Percentiles rank a stretch among this genome's conserved stretches.
Evolutionary conservation across 2,888 invertebrate species (phyloP).

Genomic region (Ryuthela nishihirai): DNA sequence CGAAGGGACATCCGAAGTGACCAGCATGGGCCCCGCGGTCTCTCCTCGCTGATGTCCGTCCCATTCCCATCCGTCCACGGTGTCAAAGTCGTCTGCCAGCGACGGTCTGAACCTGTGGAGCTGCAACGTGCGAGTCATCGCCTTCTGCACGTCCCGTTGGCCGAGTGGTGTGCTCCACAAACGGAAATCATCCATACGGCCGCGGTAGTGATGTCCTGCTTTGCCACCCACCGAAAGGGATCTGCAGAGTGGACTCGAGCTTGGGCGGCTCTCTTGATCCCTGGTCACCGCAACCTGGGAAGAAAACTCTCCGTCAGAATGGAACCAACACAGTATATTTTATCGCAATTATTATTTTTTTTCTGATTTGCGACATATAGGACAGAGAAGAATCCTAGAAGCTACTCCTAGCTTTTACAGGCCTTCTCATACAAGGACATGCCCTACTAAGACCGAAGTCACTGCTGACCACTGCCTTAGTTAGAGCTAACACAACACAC

Average conservation of each 20-base stretch:
- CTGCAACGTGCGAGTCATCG: background rate
- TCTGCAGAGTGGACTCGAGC: background rate
- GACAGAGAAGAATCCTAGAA: too few species aligned
- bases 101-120: background rate
- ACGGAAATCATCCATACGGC: background rate
- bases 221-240: background rate
- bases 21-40: background rate
- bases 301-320: too few species aligned
- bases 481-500: too few species aligned
- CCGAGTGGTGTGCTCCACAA: background rate
- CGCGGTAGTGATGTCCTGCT: background rate
- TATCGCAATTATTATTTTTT: too few species aligned
- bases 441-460: too few species aligned
- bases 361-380: too few species aligned
- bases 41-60: background rate
- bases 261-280: background rate
- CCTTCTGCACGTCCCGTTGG: background rate
- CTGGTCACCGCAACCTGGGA: background rate
- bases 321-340: too few species aligned
- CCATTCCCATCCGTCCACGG: constrained; percentile 1
- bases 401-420: too few species aligned
- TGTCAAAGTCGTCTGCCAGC: background rate
- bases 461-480: too few species aligned
- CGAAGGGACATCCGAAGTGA: background rate
- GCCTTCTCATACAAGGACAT: too few species aligned